Evolutionary conservation across 2,888 invertebrate genomes (phyloP).

Genomic region (Chrysotoxum bicinctum): DNA sequence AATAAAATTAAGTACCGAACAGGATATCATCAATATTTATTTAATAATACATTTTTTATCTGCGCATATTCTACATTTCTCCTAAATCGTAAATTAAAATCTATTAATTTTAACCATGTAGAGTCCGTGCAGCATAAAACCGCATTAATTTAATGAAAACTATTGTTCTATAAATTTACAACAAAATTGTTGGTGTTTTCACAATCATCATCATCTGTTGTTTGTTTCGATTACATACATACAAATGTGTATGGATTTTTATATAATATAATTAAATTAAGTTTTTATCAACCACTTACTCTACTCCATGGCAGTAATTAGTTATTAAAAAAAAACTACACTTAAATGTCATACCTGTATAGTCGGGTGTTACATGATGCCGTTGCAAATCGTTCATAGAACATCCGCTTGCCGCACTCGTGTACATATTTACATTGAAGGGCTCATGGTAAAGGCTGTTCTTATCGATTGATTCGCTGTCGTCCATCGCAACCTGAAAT

Average conservation of each 20-base stretch:
- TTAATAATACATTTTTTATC: background rate
- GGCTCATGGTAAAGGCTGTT: conserved; percentile 82
- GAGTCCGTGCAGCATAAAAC: background rate
- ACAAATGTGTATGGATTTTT: background rate
- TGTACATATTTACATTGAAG: conserved; percentile 82
- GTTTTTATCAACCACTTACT: conserved; percentile 24
- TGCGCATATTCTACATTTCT: background rate
- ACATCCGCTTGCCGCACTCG: conserved; percentile 82
- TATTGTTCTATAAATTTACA: conserved; percentile 8
- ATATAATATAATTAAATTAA: conserved; percentile 25
- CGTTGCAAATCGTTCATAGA: conserved; percentile 82
- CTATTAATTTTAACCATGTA: too few relatives aligned
- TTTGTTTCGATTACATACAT: background rate
- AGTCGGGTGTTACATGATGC: conserved; percentile 83
- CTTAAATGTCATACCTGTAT: conserved; percentile 82
- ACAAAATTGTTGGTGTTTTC: conserved; percentile 8
- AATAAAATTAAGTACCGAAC: background rate
- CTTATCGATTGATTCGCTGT: conserved; percentile 82
- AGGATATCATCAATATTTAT: background rate
- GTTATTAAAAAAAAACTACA: conserved; percentile 34
- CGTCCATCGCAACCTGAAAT: conserved; percentile 81
- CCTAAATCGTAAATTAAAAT: conserved; percentile 47
- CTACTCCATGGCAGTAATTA: conserved; percentile 39
- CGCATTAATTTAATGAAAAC: conserved; percentile 54
- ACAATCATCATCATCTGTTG: conserved; percentile 2